A percentile compares a stretch with the other conserved stretches of the same genome.
phyloP scores from a whole-genome alignment of 2,797 vertebrate species.

The Carduelis carduelis region DNA sequence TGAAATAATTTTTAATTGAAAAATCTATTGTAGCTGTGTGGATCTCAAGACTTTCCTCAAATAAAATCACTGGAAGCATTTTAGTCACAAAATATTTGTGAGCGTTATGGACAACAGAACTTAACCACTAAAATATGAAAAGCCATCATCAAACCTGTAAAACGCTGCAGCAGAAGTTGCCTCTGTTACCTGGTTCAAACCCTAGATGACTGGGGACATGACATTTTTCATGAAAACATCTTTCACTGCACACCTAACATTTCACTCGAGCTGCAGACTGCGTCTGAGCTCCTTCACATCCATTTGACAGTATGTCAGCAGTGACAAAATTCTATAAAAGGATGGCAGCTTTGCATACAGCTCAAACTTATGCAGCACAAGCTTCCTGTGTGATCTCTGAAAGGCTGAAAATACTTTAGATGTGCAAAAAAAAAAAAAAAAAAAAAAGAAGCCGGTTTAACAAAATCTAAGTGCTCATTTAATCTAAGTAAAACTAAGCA shows the following conservation, averaged over 20 bases:
- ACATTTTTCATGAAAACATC: constrained; percentile 28
- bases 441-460: neutral
- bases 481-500: neutral
- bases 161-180: neutral
- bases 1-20: neutral
- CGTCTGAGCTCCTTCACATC: constrained; percentile 37
- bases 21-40: neutral
- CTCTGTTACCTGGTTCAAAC: neutral
- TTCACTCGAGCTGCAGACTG: neutral
- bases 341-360: constrained; percentile 58
- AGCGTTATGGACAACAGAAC: neutral
- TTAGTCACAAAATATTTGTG: neutral
- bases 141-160: neutral
- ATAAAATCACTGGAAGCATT: neutral
- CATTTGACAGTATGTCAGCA: constrained; percentile 50
- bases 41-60: neutral
- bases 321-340: constrained; percentile 65
- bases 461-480: neutral
- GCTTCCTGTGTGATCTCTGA: constrained; percentile 60
- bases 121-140: neutral
- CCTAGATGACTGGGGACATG: neutral
- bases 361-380: constrained; percentile 34
- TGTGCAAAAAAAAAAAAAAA: neutral
- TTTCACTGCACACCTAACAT: constrained; percentile 38
- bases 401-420: constrained; percentile 52